Percentiles rank a stretch among this genome's conserved stretches.
Conservation (phyloP, 2,797 vertebrate species). For the Margarornis squamiger region DNA sequence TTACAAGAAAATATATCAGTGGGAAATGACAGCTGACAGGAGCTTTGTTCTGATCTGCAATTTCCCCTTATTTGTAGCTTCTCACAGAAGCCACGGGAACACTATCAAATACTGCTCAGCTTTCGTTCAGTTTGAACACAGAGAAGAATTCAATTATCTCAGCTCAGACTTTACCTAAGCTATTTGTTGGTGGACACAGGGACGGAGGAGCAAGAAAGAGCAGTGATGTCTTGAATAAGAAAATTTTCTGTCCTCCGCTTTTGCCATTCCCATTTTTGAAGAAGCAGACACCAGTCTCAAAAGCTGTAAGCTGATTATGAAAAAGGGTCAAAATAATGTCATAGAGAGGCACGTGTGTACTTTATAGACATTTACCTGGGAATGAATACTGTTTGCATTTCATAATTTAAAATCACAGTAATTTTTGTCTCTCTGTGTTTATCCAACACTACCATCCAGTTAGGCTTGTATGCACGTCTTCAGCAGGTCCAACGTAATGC, state of each 20-base stretch:
- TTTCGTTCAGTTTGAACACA: neutral
- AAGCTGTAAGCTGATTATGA: neutral
- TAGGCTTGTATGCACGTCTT: no score
- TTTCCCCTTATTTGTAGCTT: constrained; percentile 47
- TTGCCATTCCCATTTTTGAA: neutral
- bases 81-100: neutral
- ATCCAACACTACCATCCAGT: rapidly evolving
- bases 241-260: neutral
- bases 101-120: neutral
- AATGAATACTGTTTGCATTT: neutral
- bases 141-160: neutral
- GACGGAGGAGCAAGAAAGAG: neutral
- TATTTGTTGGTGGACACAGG: neutral
- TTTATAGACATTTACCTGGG: neutral
- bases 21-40: constrained; percentile 46
- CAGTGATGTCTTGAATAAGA: neutral
- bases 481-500: neutral
- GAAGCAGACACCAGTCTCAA: neutral
- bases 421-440: neutral
- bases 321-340: neutral
- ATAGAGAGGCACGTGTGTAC: neutral
- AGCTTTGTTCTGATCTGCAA: constrained; percentile 47
- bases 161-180: neutral
- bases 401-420: neutral
- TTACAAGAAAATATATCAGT: constrained; percentile 50